These are phyloP conservation scores for Prunella strophiata DNA, from an alignment of 2,797 vertebrate species.

Conservation along the genomic window DNA sequence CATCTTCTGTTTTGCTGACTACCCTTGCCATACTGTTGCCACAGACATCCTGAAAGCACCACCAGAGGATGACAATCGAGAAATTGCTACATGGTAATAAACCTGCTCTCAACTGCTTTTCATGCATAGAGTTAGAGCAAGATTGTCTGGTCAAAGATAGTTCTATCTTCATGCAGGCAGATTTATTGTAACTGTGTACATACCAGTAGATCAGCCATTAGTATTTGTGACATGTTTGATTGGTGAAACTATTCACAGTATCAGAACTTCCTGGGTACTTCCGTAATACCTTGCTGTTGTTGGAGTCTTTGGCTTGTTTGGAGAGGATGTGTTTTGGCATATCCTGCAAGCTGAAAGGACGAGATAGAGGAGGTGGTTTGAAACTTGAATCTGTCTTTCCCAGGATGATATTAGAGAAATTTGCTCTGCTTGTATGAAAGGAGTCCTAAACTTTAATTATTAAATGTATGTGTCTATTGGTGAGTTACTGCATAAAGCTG, in stretches of 20 bases:
- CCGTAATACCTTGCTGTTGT: background rate
- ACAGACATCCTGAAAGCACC: constrained; percentile 99
- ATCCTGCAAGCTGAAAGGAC: background rate
- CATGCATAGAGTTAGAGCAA: background rate
- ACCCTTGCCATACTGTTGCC: constrained; percentile 94
- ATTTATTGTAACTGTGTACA: background rate
- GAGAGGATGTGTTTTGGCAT: background rate
- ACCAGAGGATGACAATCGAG: constrained; percentile 98
- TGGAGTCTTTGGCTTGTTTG: background rate
- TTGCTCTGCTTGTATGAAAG: background rate
- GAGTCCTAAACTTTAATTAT: background rate
- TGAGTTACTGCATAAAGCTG: background rate
- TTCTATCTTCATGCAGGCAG: background rate
- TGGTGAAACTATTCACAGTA: background rate
- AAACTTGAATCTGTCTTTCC: background rate
- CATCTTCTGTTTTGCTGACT: constrained; percentile 98
- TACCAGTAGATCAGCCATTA: background rate
- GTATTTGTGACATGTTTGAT: background rate
- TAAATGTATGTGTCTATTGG: background rate
- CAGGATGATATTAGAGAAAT: background rate
- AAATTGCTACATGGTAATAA: constrained; percentile 98
- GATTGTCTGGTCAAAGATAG: background rate
- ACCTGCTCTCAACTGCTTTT: background rate
- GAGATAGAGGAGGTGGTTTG: background rate
- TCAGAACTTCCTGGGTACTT: background rate